Conservation (phyloP, 2,797 vertebrate species). For the Myotis myotis region DNA sequence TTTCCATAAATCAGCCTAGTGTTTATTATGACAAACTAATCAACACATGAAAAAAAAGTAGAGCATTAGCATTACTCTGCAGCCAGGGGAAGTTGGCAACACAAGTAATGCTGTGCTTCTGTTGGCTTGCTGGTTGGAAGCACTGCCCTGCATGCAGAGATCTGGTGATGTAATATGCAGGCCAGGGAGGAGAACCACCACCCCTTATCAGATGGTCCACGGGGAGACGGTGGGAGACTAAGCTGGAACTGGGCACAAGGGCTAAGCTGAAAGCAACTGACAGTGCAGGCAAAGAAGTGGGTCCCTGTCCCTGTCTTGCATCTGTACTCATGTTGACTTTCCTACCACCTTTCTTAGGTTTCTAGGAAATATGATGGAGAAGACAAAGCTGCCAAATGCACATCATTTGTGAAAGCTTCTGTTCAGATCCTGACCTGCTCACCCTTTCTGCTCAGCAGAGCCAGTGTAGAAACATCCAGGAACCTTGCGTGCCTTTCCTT, state of each 20-base stretch:
- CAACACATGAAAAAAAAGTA: neutral
- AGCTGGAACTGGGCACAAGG: neutral
- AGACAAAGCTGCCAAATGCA: neutral
- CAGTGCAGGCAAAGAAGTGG: neutral
- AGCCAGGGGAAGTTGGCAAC: neutral
- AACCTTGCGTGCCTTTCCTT: neutral
- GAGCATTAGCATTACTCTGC: neutral
- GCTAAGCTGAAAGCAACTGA: neutral
- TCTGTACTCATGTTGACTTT: neutral
- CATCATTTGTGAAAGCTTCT: neutral
- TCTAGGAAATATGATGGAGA: neutral
- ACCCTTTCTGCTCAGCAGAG: neutral
- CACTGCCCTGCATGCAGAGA: neutral
- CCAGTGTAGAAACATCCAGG: neutral
- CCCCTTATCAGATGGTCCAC: neutral
- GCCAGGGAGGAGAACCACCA: neutral
- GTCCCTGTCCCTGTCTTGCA: neutral
- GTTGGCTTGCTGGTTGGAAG: neutral
- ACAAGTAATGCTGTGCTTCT: neutral
- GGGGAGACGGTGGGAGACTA: neutral
- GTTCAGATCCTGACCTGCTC: neutral
- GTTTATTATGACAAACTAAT: neutral
- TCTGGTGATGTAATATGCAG: neutral
- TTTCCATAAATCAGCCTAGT: neutral
- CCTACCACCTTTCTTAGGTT: neutral